Evolutionary conservation across 1,140 invertebrate genomes (phyloP), one percentile per base, ranked within the genome.

Genomic region (Diabrotica undecimpunctata): DNA sequence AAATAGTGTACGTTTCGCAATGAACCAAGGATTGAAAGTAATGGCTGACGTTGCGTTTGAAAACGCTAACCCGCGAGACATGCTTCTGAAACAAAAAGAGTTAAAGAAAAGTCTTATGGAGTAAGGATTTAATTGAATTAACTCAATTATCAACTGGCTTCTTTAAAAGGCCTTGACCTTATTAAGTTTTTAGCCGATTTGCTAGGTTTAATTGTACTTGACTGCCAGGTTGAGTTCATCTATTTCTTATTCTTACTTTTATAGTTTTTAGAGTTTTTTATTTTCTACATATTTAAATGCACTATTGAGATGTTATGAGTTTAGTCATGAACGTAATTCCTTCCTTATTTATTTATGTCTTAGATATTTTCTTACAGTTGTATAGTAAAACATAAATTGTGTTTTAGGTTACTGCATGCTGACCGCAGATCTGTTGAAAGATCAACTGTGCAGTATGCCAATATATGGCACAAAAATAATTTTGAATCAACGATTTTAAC

Each of bases 1-100:
- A 41, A 89, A 88, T 71, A 80, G 84, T 75, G 80, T 88, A 11
- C 82, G 87, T 3, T 83, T 84, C 67, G 74, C 79, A 54, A 86
- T 87, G 80, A 86, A 87, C 79, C 61, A 73, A 72, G 14, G 56
- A 70, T 75, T 82, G 1, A 64, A 71, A 11, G 70, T 81, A 25
- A 69, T 79, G 60, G 62, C 70, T 3, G 71, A 80, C 7, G 77
- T 79, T 62, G 61, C 64, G 46, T 77, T 79, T 2, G 62, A 51
- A 76, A 78, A 65, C 72, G 76, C 51, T 60, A 72, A 36, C 69
- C 79, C 54, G 70, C 74, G 66, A 36, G 74, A 67, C 64, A 72
- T 65, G 72, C 77, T 55, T 52, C 52, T 66, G 74, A 80, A 78
- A 77, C 75, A 75, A 59, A 68, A 62, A 54, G 55, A 69, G 51